phyloP scores from a whole-genome alignment of 1,140 invertebrate genomes.

The Pygmarrhopalites habei region DNA sequence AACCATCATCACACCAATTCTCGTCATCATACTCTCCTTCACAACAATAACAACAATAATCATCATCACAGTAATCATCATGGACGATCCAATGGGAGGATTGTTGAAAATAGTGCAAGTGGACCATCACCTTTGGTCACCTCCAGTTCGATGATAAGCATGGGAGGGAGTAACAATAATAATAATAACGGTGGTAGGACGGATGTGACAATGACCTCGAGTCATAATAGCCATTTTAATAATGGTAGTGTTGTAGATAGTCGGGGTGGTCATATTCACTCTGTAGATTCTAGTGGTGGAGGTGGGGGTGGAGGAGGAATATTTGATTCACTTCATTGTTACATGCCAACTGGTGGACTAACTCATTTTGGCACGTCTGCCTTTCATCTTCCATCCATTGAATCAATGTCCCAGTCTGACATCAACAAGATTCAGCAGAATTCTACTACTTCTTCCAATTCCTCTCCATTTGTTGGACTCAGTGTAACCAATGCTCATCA shows the following conservation, averaged over 20 bases:
- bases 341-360: constrained; percentile 20
- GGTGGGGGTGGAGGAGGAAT: not conserved
- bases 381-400: constrained; percentile 30
- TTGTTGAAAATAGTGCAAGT: not conserved
- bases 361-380: constrained; percentile 24
- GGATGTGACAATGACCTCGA: not conserved
- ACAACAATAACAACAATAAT: constrained; percentile 14
- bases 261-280: not conserved
- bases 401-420: not conserved
- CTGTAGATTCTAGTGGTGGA: not conserved
- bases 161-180: constrained; percentile 7
- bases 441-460: not conserved
- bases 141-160: too few species aligned
- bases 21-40: not conserved
- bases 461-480: constrained; percentile 30
- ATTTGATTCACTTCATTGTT: constrained; percentile 21
- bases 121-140: too few species aligned
- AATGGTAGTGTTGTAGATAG: constrained; percentile 8
- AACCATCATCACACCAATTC: not conserved
- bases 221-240: not conserved
- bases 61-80: constrained; percentile 3
- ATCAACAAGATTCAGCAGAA: not conserved
- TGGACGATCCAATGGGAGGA: not conserved
- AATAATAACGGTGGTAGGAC: constrained; percentile 8
- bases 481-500: constrained; percentile 60